A percentile compares a stretch with the other conserved stretches of the same genome.
Evolutionary conservation across 2,113 vertebrate genomes (phyloP).

Genomic region (Orycteropus afer): DNA sequence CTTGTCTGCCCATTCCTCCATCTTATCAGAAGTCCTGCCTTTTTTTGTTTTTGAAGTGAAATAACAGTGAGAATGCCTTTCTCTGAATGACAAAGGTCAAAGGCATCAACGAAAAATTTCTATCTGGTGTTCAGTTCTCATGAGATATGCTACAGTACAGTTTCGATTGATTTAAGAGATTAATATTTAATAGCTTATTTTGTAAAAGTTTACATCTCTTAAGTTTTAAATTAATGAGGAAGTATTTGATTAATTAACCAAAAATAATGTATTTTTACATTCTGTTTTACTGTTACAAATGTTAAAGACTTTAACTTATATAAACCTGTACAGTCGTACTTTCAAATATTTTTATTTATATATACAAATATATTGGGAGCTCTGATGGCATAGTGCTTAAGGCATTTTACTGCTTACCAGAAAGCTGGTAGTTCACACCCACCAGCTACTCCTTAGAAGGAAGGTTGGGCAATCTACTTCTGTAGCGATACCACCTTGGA

Average conservation of each 20-base stretch:
- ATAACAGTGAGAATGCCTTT: not conserved
- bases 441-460: no score
- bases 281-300: not conserved
- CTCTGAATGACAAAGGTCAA: not conserved
- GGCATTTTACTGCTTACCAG: no score
- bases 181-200: not conserved
- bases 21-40: no score
- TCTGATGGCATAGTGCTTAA: no score
- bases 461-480: no score
- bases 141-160: conserved; percentile 34
- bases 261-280: not conserved
- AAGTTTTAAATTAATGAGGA: conserved; percentile 42
- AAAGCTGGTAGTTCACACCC: no score
- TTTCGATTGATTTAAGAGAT: conserved; percentile 12
- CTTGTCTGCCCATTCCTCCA: no score
- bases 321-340: not conserved
- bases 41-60: not conserved
- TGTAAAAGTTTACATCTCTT: not conserved
- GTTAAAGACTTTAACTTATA: not conserved
- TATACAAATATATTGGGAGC: no score
- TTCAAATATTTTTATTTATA: not conserved
- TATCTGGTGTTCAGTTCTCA: not conserved
- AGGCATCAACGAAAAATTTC: conserved; percentile 21
- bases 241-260: not conserved
- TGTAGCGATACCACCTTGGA: no score